A percentile compares a stretch with the other conserved stretches of the same genome.
Conservation (phyloP, 2,113 vertebrate species). For the Silurus meridionalis region DNA sequence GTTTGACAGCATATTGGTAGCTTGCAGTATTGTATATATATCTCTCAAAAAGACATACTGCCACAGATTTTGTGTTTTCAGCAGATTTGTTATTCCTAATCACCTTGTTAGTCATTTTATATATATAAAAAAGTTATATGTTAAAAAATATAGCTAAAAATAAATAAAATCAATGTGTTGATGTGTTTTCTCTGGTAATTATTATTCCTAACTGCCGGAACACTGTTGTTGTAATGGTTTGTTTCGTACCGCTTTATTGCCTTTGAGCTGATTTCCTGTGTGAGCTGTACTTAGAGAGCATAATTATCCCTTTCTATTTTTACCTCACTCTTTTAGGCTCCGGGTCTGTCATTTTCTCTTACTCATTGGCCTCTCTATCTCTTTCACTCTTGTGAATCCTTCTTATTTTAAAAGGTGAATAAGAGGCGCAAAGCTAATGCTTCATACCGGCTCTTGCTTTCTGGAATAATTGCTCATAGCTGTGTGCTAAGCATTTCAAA, state of each 20-base stretch:
- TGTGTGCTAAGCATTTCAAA: neutral
- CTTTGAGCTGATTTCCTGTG: neutral
- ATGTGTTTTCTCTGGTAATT: neutral
- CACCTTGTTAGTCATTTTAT: neutral
- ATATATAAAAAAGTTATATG: neutral
- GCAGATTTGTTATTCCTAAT: neutral
- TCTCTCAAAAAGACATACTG: neutral
- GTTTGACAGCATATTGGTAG: neutral
- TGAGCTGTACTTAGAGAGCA: slow-evolving; percentile 22
- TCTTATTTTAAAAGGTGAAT: neutral
- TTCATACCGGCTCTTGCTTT: neutral
- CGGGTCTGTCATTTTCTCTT: slow-evolving; percentile 5
- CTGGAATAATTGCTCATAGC: neutral
- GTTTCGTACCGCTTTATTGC: slow-evolving; percentile 25
- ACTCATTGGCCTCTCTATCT: neutral
- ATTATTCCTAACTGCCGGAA: neutral
- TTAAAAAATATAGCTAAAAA: neutral
- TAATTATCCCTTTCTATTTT: neutral
- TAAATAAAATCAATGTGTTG: neutral
- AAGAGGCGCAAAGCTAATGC: neutral
- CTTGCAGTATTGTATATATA: neutral
- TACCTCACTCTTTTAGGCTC: neutral
- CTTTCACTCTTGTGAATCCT: neutral
- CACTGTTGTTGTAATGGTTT: neutral
- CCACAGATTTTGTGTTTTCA: neutral